Evolutionary conservation across 2,888 invertebrate species (phyloP).

Genomic region (Entomobrya multifasciata): DNA sequence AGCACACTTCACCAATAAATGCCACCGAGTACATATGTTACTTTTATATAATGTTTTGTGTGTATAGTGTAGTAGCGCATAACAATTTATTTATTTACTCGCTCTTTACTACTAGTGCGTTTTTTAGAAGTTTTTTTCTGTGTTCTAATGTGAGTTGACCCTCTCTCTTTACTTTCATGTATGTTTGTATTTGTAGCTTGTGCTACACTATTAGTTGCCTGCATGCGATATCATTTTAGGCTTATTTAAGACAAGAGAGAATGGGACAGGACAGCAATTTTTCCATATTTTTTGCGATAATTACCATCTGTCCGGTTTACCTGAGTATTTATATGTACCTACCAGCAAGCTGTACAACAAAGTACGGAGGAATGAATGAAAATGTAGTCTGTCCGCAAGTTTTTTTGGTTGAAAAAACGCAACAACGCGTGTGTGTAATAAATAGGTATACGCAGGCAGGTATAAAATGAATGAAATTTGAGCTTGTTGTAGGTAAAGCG

Average conservation of each 20-base stretch:
- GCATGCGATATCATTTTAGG: constrained; percentile 5
- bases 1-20: constrained; percentile 33
- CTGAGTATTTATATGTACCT: too few relatives aligned
- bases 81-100: constrained; percentile 28
- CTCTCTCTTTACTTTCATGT: constrained; percentile 26
- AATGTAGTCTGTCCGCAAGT: not conserved
- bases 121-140: constrained; percentile 13
- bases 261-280: not conserved
- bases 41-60: constrained; percentile 22
- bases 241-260: too few relatives aligned
- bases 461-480: constrained; percentile 15
- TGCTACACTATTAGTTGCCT: constrained; percentile 38
- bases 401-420: constrained; percentile 9
- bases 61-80: too few relatives aligned
- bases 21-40: constrained; percentile 31
- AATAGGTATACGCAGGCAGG: not conserved
- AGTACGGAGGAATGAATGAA: too few relatives aligned
- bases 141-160: constrained; percentile 24
- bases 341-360: too few relatives aligned
- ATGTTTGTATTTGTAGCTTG: constrained; percentile 48
- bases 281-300: constrained; percentile 55
- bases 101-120: too few relatives aligned
- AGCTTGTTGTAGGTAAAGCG: too few relatives aligned
- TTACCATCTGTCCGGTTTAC: constrained; percentile 69
- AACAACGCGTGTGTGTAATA: constrained; percentile 31